phyloP scores from a whole-genome alignment of 2,888 invertebrate species.

The Archaeoteleia sp. region DNA sequence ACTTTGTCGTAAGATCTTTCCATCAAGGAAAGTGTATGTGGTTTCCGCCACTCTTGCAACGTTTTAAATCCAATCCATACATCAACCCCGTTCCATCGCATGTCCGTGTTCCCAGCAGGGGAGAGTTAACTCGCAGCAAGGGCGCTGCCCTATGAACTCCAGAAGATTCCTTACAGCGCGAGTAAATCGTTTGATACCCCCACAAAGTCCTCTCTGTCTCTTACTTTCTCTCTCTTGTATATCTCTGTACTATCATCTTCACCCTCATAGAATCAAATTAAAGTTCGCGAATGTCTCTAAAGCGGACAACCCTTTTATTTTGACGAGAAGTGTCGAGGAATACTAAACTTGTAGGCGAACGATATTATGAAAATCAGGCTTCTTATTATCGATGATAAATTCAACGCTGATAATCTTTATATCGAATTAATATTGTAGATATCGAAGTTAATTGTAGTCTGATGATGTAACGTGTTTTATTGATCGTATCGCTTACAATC shows the following conservation, averaged over 20 bases:
- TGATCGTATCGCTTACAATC: too few relatives aligned
- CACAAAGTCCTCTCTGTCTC: conserved; percentile 2
- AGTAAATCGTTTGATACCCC: conserved; percentile 60
- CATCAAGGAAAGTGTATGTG: conserved; percentile 31
- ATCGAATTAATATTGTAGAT: too few relatives aligned
- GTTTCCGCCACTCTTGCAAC: conserved; percentile 54
- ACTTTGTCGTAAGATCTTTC: conserved; percentile 19
- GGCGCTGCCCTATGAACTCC: conserved; percentile 65
- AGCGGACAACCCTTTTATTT: conserved; percentile 9
- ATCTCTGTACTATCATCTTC: conserved; percentile 11
- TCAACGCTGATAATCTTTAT: too few relatives aligned
- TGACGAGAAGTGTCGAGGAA: not conserved
- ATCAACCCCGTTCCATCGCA: conserved; percentile 64
- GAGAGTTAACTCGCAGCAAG: conserved; percentile 71
- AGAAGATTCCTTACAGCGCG: conserved; percentile 60
- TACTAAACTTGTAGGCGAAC: too few relatives aligned
- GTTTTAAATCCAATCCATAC: conserved; percentile 60
- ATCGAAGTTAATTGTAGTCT: too few relatives aligned
- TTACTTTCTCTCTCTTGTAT: conserved; percentile 20
- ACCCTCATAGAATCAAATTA: conserved; percentile 14
- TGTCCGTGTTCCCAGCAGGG: conserved; percentile 67
- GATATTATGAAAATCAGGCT: too few relatives aligned
- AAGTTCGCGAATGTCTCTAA: not conserved
- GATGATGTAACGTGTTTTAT: too few relatives aligned
- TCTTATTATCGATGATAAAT: too few relatives aligned